These are phyloP conservation scores for Chymomyza caudatula DNA, from an alignment of 2,888 invertebrate genomes.

Conservation along the genomic window DNA sequence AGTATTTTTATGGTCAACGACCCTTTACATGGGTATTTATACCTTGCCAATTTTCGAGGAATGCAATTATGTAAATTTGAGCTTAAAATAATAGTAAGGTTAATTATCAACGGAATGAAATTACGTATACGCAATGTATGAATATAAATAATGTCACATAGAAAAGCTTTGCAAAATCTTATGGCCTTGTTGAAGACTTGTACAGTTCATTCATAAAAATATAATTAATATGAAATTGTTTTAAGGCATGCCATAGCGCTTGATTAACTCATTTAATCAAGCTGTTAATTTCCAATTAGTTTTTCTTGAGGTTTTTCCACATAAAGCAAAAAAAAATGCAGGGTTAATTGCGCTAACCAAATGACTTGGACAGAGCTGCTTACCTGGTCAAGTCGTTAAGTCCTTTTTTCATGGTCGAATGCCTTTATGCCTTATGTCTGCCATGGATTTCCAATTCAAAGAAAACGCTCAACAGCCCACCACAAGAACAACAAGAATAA, in stretches of 20 bases:
- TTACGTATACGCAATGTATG: neutral
- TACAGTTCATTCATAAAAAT: neutral
- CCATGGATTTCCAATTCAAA: neutral
- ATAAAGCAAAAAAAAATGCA: neutral
- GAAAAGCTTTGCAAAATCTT: neutral
- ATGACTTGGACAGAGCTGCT: neutral
- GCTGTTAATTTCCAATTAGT: neutral
- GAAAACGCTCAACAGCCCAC: neutral
- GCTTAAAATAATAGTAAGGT: neutral
- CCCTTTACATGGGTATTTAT: no score
- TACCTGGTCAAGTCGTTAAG: neutral
- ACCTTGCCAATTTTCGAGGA: no score
- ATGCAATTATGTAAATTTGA: no score
- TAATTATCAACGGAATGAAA: neutral
- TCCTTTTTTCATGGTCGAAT: neutral
- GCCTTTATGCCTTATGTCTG: neutral
- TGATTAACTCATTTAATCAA: neutral
- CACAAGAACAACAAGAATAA: neutral
- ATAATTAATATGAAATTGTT: neutral
- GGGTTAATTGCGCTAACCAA: neutral
- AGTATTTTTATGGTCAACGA: neutral
- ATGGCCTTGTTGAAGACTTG: conserved; percentile 2
- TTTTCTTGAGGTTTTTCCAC: neutral
- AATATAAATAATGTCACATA: neutral
- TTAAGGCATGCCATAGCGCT: neutral